Base-by-base conservation (phyloP, 2,888 invertebrate species). In the Eupithecia exiguata region DNA sequence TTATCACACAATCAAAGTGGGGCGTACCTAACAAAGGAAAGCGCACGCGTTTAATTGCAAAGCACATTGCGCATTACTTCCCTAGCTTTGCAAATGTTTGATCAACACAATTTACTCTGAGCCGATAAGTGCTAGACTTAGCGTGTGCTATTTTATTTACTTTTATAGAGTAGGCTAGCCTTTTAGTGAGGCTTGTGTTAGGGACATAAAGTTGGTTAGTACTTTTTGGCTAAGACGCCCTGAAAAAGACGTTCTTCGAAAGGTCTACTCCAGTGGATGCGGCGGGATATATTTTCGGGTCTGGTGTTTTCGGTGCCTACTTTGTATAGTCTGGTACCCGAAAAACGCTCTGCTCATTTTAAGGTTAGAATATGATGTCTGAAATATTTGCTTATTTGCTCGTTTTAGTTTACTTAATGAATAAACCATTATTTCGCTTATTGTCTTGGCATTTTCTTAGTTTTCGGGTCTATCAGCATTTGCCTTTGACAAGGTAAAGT, bases 21-120 rank as follows among this genome's bases (percentile, higher is more conserved):
- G 79, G 81, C 82, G 83, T 84, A 58, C 58, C 25, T 25, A 83
- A 81, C 84, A 83, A 82, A 82, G 77, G 84, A 81, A 77, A 87
- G 85, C 66, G 66, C 66, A 66, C 66, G 40, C 40, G 74, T 74
- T 77, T 71, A 71, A 77, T 73, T 71, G 70, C 65, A 62, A 71
- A 67, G 68, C 49, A 70, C 66, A 66, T 66, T 40, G 66, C 66
- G 66, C 40, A 66, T 66, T 66, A 66, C 40, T 38, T 14, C 3
- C 5, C 66, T 21, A 40, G 38, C 40, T 40, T 25, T 12, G 66
- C 40, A 38, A 65, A 66, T 43, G 40, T 43, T 43, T 43, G 40
- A 40, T 25, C 40, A 66, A 40, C 66, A 66, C 66, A 66, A 66
- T 66, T 66, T 40, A 66, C 66, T 66, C 66, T 35, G 16, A 25